A percentile compares a stretch with the other conserved stretches of the same genome.
These are phyloP conservation scores for Bembecia ichneumoniformis DNA, from an alignment of 2,888 invertebrate species.

Conservation along the genomic window DNA sequence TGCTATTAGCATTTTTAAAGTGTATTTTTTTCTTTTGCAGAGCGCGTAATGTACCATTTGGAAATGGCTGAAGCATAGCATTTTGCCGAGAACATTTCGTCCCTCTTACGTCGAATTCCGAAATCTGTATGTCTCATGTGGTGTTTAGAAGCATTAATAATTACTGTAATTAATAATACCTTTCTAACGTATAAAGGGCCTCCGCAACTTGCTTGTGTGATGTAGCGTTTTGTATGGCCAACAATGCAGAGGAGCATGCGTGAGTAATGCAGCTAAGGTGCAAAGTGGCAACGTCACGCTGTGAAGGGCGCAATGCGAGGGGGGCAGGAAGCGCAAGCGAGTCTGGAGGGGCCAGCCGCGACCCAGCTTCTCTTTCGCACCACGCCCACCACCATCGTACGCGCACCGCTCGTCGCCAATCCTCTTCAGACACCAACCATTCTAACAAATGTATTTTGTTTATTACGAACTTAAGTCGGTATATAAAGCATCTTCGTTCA, in stretches of 20 bases:
- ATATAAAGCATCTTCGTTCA: not conserved
- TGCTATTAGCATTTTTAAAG: too few relatives aligned
- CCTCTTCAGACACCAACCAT: slow-evolving; percentile 47
- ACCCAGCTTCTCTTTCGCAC: slow-evolving; percentile 13
- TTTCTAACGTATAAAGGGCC: slow-evolving; percentile 67
- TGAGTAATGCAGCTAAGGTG: slow-evolving; percentile 66
- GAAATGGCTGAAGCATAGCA: too few relatives aligned
- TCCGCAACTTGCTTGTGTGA: slow-evolving; percentile 72
- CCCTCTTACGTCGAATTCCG: too few relatives aligned
- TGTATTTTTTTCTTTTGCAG: too few relatives aligned
- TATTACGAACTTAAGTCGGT: not conserved
- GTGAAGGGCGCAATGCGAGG: slow-evolving; percentile 29
- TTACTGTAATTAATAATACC: slow-evolving; percentile 38
- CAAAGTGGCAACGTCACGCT: slow-evolving; percentile 57
- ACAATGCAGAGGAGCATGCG: slow-evolving; percentile 65
- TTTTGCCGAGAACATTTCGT: too few relatives aligned
- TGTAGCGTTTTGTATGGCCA: slow-evolving; percentile 75
- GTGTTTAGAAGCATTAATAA: too few relatives aligned
- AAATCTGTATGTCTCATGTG: too few relatives aligned
- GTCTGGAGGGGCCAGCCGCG: slow-evolving; percentile 22
- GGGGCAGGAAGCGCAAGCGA: slow-evolving; percentile 30
- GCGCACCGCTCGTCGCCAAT: slow-evolving; percentile 42
- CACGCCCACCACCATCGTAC: slow-evolving; percentile 52
- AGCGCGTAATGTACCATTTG: too few relatives aligned
- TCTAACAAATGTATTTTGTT: slow-evolving; percentile 24